Evolutionary conservation across 2,113 vertebrate species (phyloP).

Genomic region (Nycticorax nycticorax): DNA sequence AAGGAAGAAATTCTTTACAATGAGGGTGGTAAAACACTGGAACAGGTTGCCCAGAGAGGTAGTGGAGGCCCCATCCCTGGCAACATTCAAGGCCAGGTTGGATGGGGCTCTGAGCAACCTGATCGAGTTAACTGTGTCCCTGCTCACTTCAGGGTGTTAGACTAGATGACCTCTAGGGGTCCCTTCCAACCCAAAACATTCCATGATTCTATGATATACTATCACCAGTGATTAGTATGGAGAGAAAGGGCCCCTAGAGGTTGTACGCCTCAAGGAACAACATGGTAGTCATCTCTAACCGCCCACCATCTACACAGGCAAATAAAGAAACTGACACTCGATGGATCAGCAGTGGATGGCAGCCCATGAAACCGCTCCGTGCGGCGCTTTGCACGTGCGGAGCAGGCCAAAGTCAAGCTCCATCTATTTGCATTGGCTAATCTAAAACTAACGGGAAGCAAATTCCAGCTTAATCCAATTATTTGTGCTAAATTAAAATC

Average conservation of each 20-base stretch:
- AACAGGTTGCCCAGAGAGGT: too few species aligned
- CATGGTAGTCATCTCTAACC: rapidly evolving
- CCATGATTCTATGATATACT: too few species aligned
- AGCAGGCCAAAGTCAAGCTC: background rate
- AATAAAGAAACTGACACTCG: background rate
- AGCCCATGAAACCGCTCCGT: background rate
- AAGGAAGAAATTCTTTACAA: too few species aligned
- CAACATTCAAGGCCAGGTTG: too few species aligned
- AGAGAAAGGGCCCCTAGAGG: background rate
- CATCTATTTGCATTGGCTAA: background rate
- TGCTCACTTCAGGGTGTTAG: too few species aligned
- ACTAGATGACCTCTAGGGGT: too few species aligned
- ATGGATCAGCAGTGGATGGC: background rate
- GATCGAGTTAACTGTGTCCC: too few species aligned
- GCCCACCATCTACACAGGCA: background rate
- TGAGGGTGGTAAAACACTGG: too few species aligned
- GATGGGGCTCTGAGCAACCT: too few species aligned
- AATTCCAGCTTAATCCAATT: conserved; percentile 43
- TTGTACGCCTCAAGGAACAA: background rate
- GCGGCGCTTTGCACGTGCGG: too few species aligned
- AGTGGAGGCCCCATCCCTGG: too few species aligned
- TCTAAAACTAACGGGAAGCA: background rate
- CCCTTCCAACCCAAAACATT: too few species aligned
- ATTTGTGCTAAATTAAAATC: conserved; percentile 46
- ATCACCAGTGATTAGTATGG: background rate